Evolutionary conservation across 1,140 invertebrate species (phyloP).

Genomic region (Nephila pilipes): DNA sequence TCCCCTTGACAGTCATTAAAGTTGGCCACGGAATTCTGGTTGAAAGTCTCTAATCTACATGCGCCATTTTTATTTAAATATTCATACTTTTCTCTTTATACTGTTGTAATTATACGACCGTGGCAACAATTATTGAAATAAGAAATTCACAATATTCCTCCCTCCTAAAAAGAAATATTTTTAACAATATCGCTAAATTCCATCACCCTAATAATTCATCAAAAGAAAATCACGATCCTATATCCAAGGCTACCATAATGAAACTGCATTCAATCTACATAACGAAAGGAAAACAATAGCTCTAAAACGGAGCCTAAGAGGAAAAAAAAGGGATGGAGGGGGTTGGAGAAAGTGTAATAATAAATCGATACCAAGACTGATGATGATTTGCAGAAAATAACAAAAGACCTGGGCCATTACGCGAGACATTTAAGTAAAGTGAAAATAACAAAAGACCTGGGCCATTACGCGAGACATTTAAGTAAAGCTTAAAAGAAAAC

Average conservation of each 20-base stretch:
- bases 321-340: not conserved
- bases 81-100: too few relatives aligned
- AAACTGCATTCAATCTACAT: slow-evolving; percentile 20
- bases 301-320: not conserved
- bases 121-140: too few relatives aligned
- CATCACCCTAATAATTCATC: too few relatives aligned
- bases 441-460: slow-evolving; percentile 14
- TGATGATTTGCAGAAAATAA: slow-evolving; percentile 44
- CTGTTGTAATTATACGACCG: too few relatives aligned
- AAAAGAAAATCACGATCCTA: too few relatives aligned
- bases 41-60: too few relatives aligned
- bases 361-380: not conserved
- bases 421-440: slow-evolving; percentile 44
- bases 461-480: slow-evolving; percentile 46
- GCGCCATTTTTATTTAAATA: too few relatives aligned
- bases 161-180: too few relatives aligned
- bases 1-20: too few relatives aligned
- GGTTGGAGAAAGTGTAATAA: not conserved
- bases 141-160: too few relatives aligned
- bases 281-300: slow-evolving; percentile 11
- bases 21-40: too few relatives aligned
- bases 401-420: slow-evolving; percentile 18
- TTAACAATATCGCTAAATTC: too few relatives aligned
- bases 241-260: not conserved
- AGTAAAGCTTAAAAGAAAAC: slow-evolving; percentile 43